These are phyloP conservation scores for Drosophila kikkawai DNA, from an alignment of 1,140 invertebrate genomes.

Conservation along the genomic window DNA sequence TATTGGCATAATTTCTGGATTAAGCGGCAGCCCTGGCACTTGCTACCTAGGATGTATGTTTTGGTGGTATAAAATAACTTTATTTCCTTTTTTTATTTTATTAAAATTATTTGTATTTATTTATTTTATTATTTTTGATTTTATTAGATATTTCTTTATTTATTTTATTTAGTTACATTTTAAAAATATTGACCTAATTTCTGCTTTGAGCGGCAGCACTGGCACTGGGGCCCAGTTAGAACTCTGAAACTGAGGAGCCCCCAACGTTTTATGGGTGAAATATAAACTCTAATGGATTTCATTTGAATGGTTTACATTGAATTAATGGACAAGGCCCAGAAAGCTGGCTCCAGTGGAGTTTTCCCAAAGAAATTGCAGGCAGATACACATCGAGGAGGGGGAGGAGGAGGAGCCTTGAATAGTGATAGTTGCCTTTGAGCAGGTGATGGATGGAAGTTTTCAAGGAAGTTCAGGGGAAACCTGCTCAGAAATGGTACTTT, in stretches of 20 bases:
- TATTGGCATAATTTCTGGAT: too few relatives aligned
- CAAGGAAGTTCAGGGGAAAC: slow-evolving; percentile 5
- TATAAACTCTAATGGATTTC: slow-evolving; percentile 82
- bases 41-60: too few relatives aligned
- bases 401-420: background rate
- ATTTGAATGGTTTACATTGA: slow-evolving; percentile 76
- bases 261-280: slow-evolving; percentile 72
- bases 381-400: background rate
- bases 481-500: background rate
- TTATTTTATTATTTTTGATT: too few relatives aligned
- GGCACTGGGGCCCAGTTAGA: slow-evolving; percentile 2
- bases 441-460: slow-evolving; percentile 27
- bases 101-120: too few relatives aligned
- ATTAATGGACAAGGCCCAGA: slow-evolving; percentile 59
- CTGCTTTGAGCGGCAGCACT: background rate
- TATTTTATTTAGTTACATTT: too few relatives aligned
- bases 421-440: slow-evolving; percentile 6
- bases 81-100: too few relatives aligned
- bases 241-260: slow-evolving; percentile 2
- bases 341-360: slow-evolving; percentile 19
- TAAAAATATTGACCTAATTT: too few relatives aligned
- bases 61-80: too few relatives aligned
- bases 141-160: too few relatives aligned
- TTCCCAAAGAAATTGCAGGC: slow-evolving; percentile 2
- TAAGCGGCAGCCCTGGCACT: too few relatives aligned